Evolutionary conservation across 2,888 invertebrate species (phyloP).

Genomic region (Agriotes lineatus): DNA sequence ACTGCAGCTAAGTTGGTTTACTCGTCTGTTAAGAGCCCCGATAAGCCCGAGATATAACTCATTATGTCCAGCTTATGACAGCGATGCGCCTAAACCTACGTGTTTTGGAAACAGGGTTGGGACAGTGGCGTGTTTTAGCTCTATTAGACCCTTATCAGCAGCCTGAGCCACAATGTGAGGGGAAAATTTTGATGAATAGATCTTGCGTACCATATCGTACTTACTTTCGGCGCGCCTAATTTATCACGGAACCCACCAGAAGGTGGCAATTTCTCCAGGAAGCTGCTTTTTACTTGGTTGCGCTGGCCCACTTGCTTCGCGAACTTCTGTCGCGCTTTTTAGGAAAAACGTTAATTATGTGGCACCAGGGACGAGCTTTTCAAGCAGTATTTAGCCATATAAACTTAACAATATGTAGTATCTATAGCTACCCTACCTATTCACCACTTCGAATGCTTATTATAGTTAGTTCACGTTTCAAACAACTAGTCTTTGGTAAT

Average conservation of each 20-base stretch:
- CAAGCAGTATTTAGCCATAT: too few species aligned
- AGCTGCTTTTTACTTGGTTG: conserved; percentile 12
- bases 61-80: conserved; percentile 58
- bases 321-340: too few species aligned
- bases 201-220: conserved; percentile 26
- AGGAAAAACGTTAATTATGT: too few species aligned
- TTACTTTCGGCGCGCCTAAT: conserved; percentile 20
- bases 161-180: conserved; percentile 33
- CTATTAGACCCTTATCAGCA: conserved; percentile 45
- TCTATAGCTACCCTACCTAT: too few species aligned
- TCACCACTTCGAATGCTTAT: too few species aligned
- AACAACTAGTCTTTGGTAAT: too few species aligned
- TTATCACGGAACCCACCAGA: conserved; percentile 16
- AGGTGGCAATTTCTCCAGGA: conserved; percentile 13
- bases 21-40: conserved; percentile 55
- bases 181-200: conserved; percentile 43
- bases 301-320: too few species aligned
- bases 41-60: conserved; percentile 55
- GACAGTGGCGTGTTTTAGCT: conserved; percentile 44
- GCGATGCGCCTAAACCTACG: conserved; percentile 46
- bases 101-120: conserved; percentile 43
- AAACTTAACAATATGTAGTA: too few species aligned
- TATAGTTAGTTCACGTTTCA: too few species aligned
- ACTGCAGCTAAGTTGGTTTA: conserved; percentile 44
- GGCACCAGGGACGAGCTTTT: too few species aligned